phyloP scores from a whole-genome alignment of 2,113 vertebrate genomes.

The Apus apus region DNA sequence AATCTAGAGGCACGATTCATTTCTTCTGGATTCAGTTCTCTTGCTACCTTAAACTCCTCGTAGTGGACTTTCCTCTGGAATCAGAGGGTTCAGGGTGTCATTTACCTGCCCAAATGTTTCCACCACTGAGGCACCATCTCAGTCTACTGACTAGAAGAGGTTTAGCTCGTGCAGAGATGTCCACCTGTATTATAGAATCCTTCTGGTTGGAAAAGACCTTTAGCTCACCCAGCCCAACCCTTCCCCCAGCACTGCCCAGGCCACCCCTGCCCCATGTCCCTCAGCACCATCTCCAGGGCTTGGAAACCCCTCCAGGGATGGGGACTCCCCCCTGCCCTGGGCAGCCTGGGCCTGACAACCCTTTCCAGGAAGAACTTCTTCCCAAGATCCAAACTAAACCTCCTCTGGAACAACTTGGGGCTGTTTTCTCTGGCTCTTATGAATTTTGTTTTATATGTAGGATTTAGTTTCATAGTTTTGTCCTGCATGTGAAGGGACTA shows the following conservation, averaged over 20 bases:
- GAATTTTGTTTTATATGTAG: neutral
- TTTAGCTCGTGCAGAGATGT: neutral
- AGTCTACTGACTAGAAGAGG: neutral
- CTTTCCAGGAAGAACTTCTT: no score
- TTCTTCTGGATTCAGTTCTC: neutral
- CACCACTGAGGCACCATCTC: neutral
- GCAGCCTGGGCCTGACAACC: no score
- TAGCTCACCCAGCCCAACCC: no score
- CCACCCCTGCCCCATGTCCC: no score
- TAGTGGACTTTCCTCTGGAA: neutral
- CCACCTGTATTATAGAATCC: neutral
- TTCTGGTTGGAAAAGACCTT: no score
- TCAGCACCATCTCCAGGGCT: no score
- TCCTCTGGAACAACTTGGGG: no score
- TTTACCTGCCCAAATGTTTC: neutral
- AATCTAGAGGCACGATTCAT: neutral
- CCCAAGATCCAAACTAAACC: no score
- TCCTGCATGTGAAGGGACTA: neutral
- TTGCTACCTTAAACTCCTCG: neutral
- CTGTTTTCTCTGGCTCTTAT: rapidly evolving
- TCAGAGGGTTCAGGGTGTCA: neutral
- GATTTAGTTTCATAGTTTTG: neutral
- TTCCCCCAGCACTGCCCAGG: no score
- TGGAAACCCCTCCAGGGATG: no score
- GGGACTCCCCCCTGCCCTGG: no score